Evolutionary conservation across 1,140 invertebrate genomes (phyloP).

Genomic region (Aphelenchoides fujianensis): DNA sequence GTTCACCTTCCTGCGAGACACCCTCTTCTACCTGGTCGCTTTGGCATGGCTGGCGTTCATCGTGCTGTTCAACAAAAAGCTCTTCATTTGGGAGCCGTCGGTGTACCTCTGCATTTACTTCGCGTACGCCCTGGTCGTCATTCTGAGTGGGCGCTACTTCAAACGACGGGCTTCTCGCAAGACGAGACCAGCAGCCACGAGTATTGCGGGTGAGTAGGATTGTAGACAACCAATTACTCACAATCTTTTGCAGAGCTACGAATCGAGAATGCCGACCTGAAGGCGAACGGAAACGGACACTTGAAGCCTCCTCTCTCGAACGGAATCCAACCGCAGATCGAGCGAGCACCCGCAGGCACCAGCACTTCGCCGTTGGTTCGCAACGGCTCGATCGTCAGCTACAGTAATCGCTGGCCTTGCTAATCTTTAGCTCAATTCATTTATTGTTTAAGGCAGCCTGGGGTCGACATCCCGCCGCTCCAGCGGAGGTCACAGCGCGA

Average conservation of each 20-base stretch:
- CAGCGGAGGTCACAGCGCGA: not conserved
- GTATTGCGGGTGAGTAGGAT: not conserved
- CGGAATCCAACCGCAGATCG: not conserved
- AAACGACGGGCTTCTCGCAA: not conserved
- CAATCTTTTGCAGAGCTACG: not conserved
- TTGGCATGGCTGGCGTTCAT: slow-evolving; percentile 66
- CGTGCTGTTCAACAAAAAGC: slow-evolving; percentile 63
- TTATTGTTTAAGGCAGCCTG: not conserved
- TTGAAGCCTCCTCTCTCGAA: not conserved
- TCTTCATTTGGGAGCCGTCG: slow-evolving; percentile 65
- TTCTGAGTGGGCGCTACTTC: slow-evolving; percentile 61
- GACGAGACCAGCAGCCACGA: not conserved
- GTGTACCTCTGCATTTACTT: slow-evolving; percentile 69
- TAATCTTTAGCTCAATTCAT: not conserved
- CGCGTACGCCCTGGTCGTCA: slow-evolving; percentile 68
- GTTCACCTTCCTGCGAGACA: slow-evolving; percentile 70
- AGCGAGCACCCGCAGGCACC: not conserved
- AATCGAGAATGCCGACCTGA: not conserved
- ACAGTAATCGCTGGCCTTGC: slow-evolving; percentile 3
- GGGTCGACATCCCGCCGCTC: not conserved
- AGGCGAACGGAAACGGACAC: not conserved
- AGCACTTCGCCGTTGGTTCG: not conserved
- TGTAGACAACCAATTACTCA: not conserved
- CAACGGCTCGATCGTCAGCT: not conserved
- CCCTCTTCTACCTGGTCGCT: slow-evolving; percentile 69